phyloP scores from a whole-genome alignment of 2,888 invertebrate genomes.

The Rotaria macrura region DNA sequence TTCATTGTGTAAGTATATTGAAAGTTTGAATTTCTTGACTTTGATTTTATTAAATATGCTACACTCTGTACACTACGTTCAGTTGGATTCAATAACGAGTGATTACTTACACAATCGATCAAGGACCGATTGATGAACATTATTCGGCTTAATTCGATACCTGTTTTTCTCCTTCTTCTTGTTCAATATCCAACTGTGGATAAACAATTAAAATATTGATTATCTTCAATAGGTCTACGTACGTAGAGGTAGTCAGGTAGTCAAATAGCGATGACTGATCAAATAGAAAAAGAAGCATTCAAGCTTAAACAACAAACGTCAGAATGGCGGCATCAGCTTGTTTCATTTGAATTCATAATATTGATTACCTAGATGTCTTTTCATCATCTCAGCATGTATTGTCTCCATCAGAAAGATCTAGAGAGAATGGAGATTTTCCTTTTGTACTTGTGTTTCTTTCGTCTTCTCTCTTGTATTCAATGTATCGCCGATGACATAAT shows the following conservation, averaged over 20 bases:
- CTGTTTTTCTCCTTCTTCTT: not conserved
- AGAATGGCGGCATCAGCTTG: not conserved
- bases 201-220: not conserved
- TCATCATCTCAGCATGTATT: not conserved
- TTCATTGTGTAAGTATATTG: not conserved
- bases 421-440: not conserved
- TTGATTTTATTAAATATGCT: not conserved
- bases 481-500: not conserved
- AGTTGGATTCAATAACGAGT: not conserved
- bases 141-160: not conserved
- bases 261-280: not conserved
- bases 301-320: not conserved
- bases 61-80: not conserved
- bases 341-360: not conserved
- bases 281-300: not conserved
- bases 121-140: not conserved
- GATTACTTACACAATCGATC: not conserved
- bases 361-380: not conserved
- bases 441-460: not conserved
- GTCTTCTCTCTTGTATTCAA: not conserved
- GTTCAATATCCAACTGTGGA: not conserved
- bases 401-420: not conserved
- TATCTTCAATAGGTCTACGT: not conserved
- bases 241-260: not conserved
- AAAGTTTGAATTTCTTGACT: not conserved